These are phyloP conservation scores for Orbicella faveolata DNA, from an alignment of 64 coral and sea anemone species.

Conservation along the genomic window DNA sequence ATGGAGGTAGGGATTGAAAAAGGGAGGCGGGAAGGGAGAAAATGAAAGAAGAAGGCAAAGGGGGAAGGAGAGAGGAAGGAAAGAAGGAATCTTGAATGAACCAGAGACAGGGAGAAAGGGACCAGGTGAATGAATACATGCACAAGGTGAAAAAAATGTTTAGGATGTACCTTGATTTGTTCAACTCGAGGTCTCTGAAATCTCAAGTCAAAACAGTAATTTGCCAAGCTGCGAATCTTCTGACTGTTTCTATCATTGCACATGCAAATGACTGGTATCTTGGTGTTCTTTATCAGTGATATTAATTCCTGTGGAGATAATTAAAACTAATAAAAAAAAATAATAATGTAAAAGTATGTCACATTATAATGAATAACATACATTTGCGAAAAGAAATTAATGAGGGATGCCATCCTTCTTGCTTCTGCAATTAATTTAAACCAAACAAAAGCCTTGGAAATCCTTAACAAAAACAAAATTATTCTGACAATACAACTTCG, in stretches of 20 bases:
- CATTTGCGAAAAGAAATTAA: too few species aligned
- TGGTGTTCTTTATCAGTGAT: slow-evolving; percentile 80
- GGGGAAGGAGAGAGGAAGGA: neutral
- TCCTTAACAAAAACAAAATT: too few species aligned
- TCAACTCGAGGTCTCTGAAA: slow-evolving; percentile 93
- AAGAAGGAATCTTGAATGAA: neutral
- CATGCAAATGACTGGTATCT: slow-evolving; percentile 98
- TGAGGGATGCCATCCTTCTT: too few species aligned
- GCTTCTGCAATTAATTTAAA: too few species aligned
- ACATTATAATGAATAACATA: too few species aligned
- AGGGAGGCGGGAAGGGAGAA: neutral
- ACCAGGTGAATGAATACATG: too few species aligned
- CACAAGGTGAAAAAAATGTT: neutral
- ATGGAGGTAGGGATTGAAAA: too few species aligned
- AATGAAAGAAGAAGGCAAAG: neutral
- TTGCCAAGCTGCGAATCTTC: slow-evolving; percentile 93
- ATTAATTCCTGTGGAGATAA: slow-evolving; percentile 79
- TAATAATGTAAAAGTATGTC: too few species aligned
- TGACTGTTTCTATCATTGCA: slow-evolving; percentile 97
- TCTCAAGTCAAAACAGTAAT: slow-evolving; percentile 96
- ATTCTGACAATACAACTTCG: too few species aligned
- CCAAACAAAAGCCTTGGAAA: too few species aligned
- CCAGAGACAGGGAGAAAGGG: too few species aligned
- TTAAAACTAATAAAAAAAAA: too few species aligned
- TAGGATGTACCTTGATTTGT: slow-evolving; percentile 81